These are phyloP conservation scores for Orthosia gracilis DNA, from an alignment of 2,888 invertebrate genomes.

Conservation along the genomic window DNA sequence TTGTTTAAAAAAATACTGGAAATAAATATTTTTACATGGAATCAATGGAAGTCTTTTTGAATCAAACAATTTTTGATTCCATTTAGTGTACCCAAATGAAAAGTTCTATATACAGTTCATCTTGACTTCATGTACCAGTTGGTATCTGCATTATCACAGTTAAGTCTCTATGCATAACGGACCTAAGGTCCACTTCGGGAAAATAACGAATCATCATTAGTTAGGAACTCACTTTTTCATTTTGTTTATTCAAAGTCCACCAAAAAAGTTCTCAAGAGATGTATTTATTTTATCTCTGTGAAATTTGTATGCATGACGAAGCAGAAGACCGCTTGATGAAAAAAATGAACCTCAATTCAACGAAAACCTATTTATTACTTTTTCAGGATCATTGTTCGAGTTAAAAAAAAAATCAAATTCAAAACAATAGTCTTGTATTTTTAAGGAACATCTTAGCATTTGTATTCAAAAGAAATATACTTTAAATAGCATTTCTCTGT, in stretches of 20 bases:
- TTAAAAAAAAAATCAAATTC: not conserved
- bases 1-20: no score
- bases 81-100: no score
- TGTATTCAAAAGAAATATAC: conserved; percentile 56
- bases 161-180: no score
- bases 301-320: not conserved
- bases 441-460: conserved; percentile 39
- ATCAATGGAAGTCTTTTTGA: no score
- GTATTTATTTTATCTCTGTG: not conserved
- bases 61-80: no score
- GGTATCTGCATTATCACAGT: not conserved
- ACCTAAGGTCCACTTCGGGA: not conserved
- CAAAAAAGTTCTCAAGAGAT: not conserved
- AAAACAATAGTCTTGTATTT: conserved; percentile 21
- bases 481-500: conserved; percentile 50
- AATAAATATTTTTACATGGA: no score
- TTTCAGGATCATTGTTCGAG: not conserved
- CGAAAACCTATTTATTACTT: no score
- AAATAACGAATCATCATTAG: not conserved
- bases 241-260: no score
- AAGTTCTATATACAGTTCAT: no score
- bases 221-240: no score
- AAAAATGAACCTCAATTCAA: not conserved
- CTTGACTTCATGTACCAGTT: not conserved
- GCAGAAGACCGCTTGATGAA: not conserved